Evolutionary conservation across 1,140 invertebrate genomes (phyloP).

Genomic region (Metopolophium dirhodum): DNA sequence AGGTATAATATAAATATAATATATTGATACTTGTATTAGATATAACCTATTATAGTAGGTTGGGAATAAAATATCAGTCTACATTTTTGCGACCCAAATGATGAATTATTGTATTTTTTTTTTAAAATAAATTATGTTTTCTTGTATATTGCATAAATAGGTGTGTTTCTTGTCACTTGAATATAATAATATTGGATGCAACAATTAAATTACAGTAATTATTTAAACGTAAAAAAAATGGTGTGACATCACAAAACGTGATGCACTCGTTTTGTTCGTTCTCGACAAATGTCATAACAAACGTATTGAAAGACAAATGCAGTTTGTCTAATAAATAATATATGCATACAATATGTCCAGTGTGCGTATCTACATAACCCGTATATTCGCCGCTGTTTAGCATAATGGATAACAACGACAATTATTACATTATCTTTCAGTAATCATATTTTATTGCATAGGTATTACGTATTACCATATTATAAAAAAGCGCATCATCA

Average conservation of each 20-base stretch:
- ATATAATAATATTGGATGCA: not conserved
- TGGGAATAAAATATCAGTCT: no score
- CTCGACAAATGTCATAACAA: not conserved
- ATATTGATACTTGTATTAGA: no score
- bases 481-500: not conserved
- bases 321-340: conserved; percentile 25
- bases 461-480: conserved; percentile 1
- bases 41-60: not conserved
- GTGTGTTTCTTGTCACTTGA: not conserved
- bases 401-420: conserved; percentile 33
- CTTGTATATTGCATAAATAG: not conserved
- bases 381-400: conserved; percentile 13
- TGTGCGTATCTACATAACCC: not conserved
- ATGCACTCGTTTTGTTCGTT: not conserved
- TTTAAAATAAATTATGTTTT: not conserved
- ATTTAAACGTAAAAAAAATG: not conserved
- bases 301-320: not conserved
- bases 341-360: not conserved
- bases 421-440: conserved; percentile 36
- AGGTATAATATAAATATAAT: not conserved
- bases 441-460: conserved; percentile 6
- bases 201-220: not conserved
- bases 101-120: not conserved
- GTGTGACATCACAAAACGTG: not conserved
- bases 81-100: not conserved